Base-by-base conservation (phyloP, 2,797 vertebrate genomes). In the Sebastes kiyomatsui region DNA sequence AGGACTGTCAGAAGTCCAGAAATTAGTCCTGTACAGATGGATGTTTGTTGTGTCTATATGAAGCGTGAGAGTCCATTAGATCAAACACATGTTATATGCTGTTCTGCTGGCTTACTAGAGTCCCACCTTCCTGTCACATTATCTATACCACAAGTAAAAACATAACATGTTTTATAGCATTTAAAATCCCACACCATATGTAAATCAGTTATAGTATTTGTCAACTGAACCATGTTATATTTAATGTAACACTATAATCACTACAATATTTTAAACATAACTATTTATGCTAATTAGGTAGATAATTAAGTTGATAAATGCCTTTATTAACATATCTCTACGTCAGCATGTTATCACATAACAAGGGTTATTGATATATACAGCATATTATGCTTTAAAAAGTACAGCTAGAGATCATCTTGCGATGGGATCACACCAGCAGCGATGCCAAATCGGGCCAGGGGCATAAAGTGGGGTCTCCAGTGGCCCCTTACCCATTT, bases 1-100 rank as follows among this genome's bases (percentile, higher is more conserved):
- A 75, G 67, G 67, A 66, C 80, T 81, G 78, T 84, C 72, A 86
- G 35, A 56, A 85, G 46, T 28, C 61, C 12, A 75, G 72, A 71
- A 58, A 77, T 82, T 32, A 75, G 67, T 74, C 60, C 25, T 62
- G 30, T 83, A 75, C 25, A 68, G 80, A 88, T 66, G 61, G 64
- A 83, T 80, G 71, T 72, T 79, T 75, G 54, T 60, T 75, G 59
- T 72, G 66, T 52, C 60, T 74, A 18, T 28, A 58, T 25, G 33
- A 72, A 75, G 70, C 7, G 28, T 58, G 16, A 59, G 61, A 72
- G 22, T 75, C 79, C 27, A 14, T 74, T 18, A 60, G 16, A 80
- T 23, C 22, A 72, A 81, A 76, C 33, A 52, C 3, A 77, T 30
- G 16, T 10, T 49, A 42, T 4, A n/a, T 62, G 49, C 20, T 67